Percentiles rank a stretch among this genome's conserved stretches.
Evolutionary conservation across 2,113 vertebrate genomes (phyloP).

Genomic region (Panthera uncia): DNA sequence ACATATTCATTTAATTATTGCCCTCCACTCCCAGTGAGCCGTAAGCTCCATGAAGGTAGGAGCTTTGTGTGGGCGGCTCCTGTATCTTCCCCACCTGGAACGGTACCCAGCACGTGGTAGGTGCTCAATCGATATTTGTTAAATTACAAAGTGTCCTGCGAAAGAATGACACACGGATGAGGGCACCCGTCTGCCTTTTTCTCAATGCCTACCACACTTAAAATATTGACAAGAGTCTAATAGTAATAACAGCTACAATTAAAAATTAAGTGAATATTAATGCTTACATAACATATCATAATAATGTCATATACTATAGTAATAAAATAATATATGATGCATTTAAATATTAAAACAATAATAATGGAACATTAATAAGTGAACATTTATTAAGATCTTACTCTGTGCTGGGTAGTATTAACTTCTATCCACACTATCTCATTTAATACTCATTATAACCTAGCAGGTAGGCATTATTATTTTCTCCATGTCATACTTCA

Average conservation of each 20-base stretch:
- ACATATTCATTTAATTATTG: not conserved
- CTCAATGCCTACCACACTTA: not conserved
- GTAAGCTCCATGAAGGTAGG: not conserved
- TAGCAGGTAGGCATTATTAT: not conserved
- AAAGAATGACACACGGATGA: not conserved
- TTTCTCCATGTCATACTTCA: constrained; percentile 18
- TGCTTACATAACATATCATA: not conserved
- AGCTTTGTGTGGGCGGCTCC: not conserved
- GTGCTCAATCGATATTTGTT: not conserved
- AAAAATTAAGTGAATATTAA: not conserved
- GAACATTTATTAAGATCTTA: not conserved
- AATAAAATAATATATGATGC: not conserved
- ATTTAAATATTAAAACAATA: not conserved
- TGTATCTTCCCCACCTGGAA: not conserved
- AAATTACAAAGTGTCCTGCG: not conserved
- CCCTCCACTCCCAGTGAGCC: not conserved
- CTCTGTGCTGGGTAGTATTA: not conserved
- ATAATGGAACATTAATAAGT: not conserved
- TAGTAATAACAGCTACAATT: not conserved
- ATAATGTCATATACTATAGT: not conserved
- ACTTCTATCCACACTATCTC: not conserved
- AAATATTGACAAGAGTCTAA: not conserved
- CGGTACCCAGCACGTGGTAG: not conserved
- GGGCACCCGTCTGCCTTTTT: not conserved
- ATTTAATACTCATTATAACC: not conserved